Evolutionary conservation across 2,888 invertebrate species (phyloP).

Genomic region (Zelleria hepariella): DNA sequence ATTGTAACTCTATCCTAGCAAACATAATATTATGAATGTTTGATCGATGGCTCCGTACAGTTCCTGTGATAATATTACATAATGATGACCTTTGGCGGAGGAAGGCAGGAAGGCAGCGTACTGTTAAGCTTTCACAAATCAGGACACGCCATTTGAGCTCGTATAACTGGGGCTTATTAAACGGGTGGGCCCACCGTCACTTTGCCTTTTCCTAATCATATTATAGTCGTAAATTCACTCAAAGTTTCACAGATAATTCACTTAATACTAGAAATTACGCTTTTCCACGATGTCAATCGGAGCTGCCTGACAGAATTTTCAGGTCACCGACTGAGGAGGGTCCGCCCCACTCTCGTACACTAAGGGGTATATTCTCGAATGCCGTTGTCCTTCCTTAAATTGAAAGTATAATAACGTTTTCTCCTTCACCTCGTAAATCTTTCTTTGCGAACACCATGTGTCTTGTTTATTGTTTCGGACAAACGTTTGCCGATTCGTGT

Average conservation of each 20-base stretch:
- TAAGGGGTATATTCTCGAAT: constrained; percentile 18
- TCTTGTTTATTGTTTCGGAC: constrained; percentile 38
- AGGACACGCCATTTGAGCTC: neutral
- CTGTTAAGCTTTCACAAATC: neutral
- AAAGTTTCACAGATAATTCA: constrained; percentile 44
- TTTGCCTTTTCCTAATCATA: constrained; percentile 39
- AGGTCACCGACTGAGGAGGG: constrained; percentile 5
- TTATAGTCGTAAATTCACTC: constrained; percentile 41
- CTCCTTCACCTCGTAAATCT: constrained; percentile 46
- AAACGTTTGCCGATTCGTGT: constrained; percentile 17
- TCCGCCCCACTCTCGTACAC: constrained; percentile 14
- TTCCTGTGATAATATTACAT: constrained; percentile 39
- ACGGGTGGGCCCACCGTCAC: constrained; percentile 29
- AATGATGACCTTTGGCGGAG: neutral
- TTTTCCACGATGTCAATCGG: constrained; percentile 31
- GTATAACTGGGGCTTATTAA: constrained; percentile 27
- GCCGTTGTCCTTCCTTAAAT: constrained; percentile 27
- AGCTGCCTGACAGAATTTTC: neutral
- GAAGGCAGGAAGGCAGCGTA: neutral
- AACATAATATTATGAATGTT: constrained; percentile 24
- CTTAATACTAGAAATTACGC: constrained; percentile 37
- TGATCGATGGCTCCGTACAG: constrained; percentile 53
- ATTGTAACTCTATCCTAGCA: constrained; percentile 5
- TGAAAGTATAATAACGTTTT: constrained; percentile 52
- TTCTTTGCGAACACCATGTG: constrained; percentile 29